Evolutionary conservation across 2,113 vertebrate genomes (phyloP), one percentile per base, ranked within the genome.

Genomic region (Oreotrochilus melanogaster): DNA sequence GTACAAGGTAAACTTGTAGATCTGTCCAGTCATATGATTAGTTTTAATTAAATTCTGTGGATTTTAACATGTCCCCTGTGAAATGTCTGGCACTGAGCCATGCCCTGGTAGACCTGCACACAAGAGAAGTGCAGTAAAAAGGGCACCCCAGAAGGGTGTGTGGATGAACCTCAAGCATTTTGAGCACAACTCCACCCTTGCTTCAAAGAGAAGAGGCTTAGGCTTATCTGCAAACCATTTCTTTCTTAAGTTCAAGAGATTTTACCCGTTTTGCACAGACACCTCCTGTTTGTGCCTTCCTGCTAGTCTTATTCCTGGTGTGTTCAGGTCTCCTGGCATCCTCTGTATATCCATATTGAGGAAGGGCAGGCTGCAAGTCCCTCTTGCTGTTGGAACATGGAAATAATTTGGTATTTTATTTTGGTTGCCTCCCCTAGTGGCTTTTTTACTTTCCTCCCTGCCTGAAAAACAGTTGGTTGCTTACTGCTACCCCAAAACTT

Each of bases 101-200:
- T 64, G 56, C 61, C 37, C n/a, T 10, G 5, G 66, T 37, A 95
- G 79, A 74, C 27, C 43, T 35, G 10, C 47, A 79, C 50, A 43
- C 24, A 17, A 47, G 61, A 75, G n/a, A 76, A 75, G 35, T 50
- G 18, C 33, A 51, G 56, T 58, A 74, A 66, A 39, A 58, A 64
- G 45, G 28, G 14, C 48, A 81, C 2, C 35, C 18, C 2, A 1
- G 1, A 8, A 86, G 57, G 60, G 91, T 61, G 85, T 6, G 1
- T 47, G 80, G 60, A 23, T 83, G 83, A 89, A 82, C 79, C 37
- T 92, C 76, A 71, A 78, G 75, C 56, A 60, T 31, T 88, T 96
- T 73, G 43, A 67, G 14, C 14, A 18, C 6, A 3, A 35, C 66
- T 81, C 37, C 48, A 62, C 76, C 56, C 60, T 88, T 4, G 6